Evolutionary conservation across 2,797 vertebrate genomes (phyloP), one percentile per base, ranked within the genome.

Genomic region (Lithobates pipiens): DNA sequence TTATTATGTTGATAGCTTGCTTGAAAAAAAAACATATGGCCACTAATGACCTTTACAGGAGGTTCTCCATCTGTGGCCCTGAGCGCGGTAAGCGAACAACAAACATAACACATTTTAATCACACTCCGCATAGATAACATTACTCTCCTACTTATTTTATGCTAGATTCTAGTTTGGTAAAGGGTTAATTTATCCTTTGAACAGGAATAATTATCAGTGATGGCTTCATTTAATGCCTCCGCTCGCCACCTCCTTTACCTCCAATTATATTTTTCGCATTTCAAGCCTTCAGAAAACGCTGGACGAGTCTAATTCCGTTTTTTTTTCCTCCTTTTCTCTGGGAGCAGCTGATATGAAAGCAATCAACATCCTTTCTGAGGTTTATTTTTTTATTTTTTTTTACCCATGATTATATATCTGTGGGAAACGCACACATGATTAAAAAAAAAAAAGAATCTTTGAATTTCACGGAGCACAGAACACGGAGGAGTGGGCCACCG

Each of bases 371-470:
- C 77, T 70, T 67, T 76, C 67, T 61, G 34, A 21, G 39, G 61
- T 71, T 72, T 42, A 21, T 32, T 2, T 16, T 32, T 2, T 16
- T 10, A 57, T 54, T 39, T 32, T 69, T 67, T n/a, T 67, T n/a
- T 67, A 69, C 29, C 23, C 69, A 71, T 76, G 73, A 76, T 76
- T 76, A 70, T 57, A 86, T 76, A 80, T 76, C 39, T 71, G 72
- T 77, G 50, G 18, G 34, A 15, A 10, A 23, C 3, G 65, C 23
- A n/a, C 15, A 29, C 50, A 46, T 42, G 50, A 68, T 25, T 11
- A 23, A 65, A 65, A 25, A 23, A 65, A 25, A 23, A 36, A 36
- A 36, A 7, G 3, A 3, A n/a, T 18, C 73, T 10, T 71, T 76
- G 21, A 77, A 57, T 70, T 68, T 18, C 27, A 46, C 13, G 27